Percentiles rank a stretch among this genome's conserved stretches.
phyloP scores from a whole-genome alignment of 2,113 vertebrate genomes.

The Pelmatolapia mariae region DNA sequence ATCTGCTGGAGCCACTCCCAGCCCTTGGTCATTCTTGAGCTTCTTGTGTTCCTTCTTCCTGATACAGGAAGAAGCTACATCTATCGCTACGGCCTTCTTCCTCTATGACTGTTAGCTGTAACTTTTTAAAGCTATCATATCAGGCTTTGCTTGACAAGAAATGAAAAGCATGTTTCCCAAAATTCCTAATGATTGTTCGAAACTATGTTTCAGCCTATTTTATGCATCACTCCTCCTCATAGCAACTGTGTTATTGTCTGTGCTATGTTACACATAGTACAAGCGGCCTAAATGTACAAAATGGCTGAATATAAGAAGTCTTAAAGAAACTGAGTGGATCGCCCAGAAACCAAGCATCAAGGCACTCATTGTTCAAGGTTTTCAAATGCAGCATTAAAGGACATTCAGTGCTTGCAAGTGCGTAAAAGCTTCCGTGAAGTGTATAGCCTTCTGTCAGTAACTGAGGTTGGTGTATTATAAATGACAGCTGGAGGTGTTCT shows the following conservation, averaged over 20 bases:
- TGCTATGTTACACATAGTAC: background rate
- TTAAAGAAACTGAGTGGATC: background rate
- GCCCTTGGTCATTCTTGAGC: background rate
- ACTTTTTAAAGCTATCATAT: background rate
- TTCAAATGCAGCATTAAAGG: background rate
- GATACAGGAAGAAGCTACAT: background rate
- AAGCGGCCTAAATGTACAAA: background rate
- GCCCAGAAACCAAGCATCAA: background rate
- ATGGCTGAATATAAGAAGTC: background rate
- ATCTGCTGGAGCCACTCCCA: background rate
- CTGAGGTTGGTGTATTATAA: background rate
- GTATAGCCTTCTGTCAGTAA: background rate
- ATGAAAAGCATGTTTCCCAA: background rate
- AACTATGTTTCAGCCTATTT: background rate
- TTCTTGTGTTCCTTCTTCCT: background rate
- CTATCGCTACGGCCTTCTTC: background rate
- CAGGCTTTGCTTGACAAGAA: background rate
- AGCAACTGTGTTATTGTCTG: background rate
- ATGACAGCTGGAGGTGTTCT: background rate
- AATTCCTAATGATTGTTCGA: background rate
- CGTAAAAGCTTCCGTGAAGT: constrained; percentile 3
- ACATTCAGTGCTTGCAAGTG: background rate
- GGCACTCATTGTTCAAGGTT: background rate
- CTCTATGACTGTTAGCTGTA: background rate
- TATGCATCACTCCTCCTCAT: background rate